Base-by-base conservation (phyloP, 2,797 vertebrate species). In the Rhinogobio ventralis region DNA sequence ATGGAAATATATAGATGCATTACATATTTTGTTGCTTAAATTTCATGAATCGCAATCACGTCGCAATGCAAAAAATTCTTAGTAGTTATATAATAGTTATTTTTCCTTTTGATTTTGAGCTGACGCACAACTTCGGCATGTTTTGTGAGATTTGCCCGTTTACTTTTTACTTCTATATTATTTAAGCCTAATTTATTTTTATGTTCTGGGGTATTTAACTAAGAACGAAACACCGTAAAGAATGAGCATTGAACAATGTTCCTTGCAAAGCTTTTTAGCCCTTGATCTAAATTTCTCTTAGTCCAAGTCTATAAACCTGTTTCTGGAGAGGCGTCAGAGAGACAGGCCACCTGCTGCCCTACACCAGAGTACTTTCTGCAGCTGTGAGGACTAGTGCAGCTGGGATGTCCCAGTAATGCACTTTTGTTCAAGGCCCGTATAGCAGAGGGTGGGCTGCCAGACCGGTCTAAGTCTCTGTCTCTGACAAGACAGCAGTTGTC, bases 401-500 rank as follows among this genome's bases (percentile, higher is more conserved):
- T 94, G 93, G 89, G 90, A 87, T 55, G 60, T 86, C 85, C 94
- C 93, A 93, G 88, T 92, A 92, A 93, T 91, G 89, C 79, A 78
- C 91, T 84, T 91, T 91, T 93, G 93, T 94, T 90, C 75, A 25
- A 79, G 69, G 82, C 85, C 81, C 86, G 23, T 45, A 90, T 81
- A 75, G 67, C 83, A 84, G 72, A 89, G 86, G 86, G 85, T 87
- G 84, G 89, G 89, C 76, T 90, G 92, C 88, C 75, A 87, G 74
- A 89, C 86, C 45, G 53, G 80, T 83, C 87, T 87, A 78, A n/a
- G 67, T 81, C 74, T 89, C 90, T 80, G 82, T 89, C 89, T 84
- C 79, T 84, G 86, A 87, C 90, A 90, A 89, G 88, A 81, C 91
- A 91, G 88, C 94, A 94, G 94, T 93, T 94, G 92, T 92, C 92